These are phyloP conservation scores for Heliconius ismenius DNA, from an alignment of 2,888 invertebrate species.

Conservation along the genomic window DNA sequence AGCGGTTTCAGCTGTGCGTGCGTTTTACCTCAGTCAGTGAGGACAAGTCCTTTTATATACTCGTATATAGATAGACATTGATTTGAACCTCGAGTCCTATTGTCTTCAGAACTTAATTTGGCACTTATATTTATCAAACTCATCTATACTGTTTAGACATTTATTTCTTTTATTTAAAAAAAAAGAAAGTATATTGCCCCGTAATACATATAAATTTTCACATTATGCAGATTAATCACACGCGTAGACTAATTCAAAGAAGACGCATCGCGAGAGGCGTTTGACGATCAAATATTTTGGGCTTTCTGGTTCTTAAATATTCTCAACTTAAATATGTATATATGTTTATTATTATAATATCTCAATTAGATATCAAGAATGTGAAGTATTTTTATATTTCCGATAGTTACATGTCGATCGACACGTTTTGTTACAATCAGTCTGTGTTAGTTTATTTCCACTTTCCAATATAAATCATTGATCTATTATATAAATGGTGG, in stretches of 20 bases:
- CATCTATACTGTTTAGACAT: not conserved
- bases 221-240: conserved; percentile 19
- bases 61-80: too few relatives aligned
- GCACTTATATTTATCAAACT: too few relatives aligned
- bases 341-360: conserved; percentile 18
- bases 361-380: conserved; percentile 24
- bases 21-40: too few relatives aligned
- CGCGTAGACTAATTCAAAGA: not conserved
- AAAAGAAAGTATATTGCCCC: conserved; percentile 4
- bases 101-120: too few relatives aligned
- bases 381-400: conserved; percentile 23
- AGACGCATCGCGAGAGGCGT: not conserved
- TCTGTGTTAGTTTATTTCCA: not conserved
- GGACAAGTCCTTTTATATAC: too few relatives aligned
- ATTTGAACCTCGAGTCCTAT: too few relatives aligned
- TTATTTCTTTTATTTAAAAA: not conserved
- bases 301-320: not conserved
- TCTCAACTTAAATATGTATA: conserved; percentile 2
- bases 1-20: too few relatives aligned
- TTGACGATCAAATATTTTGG: conserved; percentile 1
- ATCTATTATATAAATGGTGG: conserved; percentile 33
- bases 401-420: conserved; percentile 9
- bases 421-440: conserved; percentile 1
- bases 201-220: conserved; percentile 8
- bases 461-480: conserved; percentile 39